Base-by-base conservation (phyloP, 1,140 invertebrate species). In the Philotrypesis tridentata region DNA sequence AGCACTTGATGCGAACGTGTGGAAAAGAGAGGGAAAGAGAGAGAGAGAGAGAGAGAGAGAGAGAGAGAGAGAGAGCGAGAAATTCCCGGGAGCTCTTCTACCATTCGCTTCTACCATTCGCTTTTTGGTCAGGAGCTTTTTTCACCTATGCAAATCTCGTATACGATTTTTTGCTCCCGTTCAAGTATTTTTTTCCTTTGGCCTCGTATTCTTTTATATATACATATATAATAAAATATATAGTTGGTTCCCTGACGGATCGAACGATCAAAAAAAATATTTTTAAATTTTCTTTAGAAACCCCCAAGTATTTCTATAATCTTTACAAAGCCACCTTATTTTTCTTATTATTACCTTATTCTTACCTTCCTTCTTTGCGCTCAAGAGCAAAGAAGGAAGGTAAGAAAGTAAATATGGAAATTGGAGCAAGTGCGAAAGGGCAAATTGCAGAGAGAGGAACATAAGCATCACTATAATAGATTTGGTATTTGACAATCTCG, bases 11-110 rank as follows among this genome's bases (percentile, higher is more conserved):
- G 48, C 17, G 4, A 55, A 17, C 17, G 27, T 0, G 82, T 77
- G 73, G 70, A 79, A 85, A 55, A 82, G 80, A 80, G 79, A 86
- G 83, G 70, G 79, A 85, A 55, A 60, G 71, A 72, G 77, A 73
- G 14, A 1, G 40, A 12, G 40, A n/a, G n/a, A n/a, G 80, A 80
- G 79, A 86, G 83, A 73, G 79, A 85, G 63, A 85, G 40, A 82
- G 80, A 80, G 79, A 86, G 83, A 73, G 79, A 85, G 63, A 74
- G 21, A 2, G 17, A n/a, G 48, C 3, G 33, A 37, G 33, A 37
- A 3, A 37, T 37, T 37, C 33, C 25, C 63, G 63, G 63, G 63
- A 65, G 48, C 21, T 55, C 33, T 60, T 60, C 4, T 60, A 60
- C 14, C 55, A 3, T 60, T n/a, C 14, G 4, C n/a, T n/a, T 14